phyloP scores from a whole-genome alignment of 2,888 invertebrate species.

The Troides oblongomaculatus region DNA sequence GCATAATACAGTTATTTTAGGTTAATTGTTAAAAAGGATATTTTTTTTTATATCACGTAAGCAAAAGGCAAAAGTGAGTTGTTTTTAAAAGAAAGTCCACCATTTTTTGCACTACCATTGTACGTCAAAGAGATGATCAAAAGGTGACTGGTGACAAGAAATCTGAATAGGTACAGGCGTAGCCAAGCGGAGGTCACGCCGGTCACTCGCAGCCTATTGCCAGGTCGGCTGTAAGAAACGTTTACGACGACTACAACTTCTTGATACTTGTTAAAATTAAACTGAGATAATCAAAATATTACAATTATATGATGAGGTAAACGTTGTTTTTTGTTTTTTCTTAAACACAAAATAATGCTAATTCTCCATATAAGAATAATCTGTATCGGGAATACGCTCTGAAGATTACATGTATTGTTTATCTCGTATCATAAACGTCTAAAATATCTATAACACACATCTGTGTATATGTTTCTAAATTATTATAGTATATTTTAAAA shows the following conservation, averaged over 20 bases:
- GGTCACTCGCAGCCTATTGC: constrained; percentile 34
- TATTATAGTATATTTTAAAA: too few relatives aligned
- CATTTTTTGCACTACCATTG: constrained; percentile 16
- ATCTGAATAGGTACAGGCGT: constrained; percentile 40
- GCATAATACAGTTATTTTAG: too few relatives aligned
- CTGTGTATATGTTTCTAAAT: too few relatives aligned
- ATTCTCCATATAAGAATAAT: too few relatives aligned
- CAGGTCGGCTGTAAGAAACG: constrained; percentile 33
- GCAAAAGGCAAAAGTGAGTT: background rate
- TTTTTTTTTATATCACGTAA: background rate
- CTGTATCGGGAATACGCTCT: too few relatives aligned
- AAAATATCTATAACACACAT: too few relatives aligned
- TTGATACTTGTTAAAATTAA: constrained; percentile 36
- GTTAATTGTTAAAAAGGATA: background rate
- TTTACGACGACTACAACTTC: constrained; percentile 33
- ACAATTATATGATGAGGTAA: too few relatives aligned
- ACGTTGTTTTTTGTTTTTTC: too few relatives aligned
- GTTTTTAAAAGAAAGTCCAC: background rate
- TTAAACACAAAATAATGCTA: too few relatives aligned
- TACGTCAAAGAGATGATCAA: constrained; percentile 28
- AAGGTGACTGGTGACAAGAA: constrained; percentile 36
- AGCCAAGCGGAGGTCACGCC: constrained; percentile 54
- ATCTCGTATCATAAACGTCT: too few relatives aligned
- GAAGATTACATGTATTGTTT: too few relatives aligned
- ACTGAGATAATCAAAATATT: background rate